Evolutionary conservation across 2,888 invertebrate genomes (phyloP).

Genomic region (Ophion obscuratus): DNA sequence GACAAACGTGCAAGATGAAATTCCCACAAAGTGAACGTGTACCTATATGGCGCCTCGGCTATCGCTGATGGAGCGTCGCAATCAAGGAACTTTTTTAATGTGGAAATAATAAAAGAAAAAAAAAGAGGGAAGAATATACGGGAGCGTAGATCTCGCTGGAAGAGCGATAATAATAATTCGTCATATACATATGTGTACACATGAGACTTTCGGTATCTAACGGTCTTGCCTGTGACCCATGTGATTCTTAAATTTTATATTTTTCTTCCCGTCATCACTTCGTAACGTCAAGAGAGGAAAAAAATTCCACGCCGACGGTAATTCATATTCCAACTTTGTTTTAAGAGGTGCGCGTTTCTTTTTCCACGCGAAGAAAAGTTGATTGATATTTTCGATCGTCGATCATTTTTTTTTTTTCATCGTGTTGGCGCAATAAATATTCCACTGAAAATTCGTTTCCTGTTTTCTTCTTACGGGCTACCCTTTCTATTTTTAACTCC

Average conservation of each 20-base stretch:
- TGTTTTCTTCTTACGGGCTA: too few relatives aligned
- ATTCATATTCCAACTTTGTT: neutral
- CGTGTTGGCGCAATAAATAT: slow-evolving; percentile 1
- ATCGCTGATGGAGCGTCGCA: slow-evolving; percentile 16
- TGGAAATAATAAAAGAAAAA: slow-evolving; percentile 14
- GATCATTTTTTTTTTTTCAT: neutral
- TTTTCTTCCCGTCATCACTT: neutral
- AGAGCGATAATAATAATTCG: neutral
- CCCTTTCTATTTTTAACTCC: too few relatives aligned
- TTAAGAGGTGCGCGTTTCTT: neutral
- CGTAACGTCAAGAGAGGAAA: neutral
- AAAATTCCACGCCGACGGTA: neutral
- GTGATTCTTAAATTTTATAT: neutral
- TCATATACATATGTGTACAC: neutral
- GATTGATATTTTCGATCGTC: neutral
- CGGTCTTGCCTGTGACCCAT: neutral
- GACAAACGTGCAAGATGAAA: slow-evolving; percentile 4
- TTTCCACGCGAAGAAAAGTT: neutral
- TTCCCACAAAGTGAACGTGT: neutral
- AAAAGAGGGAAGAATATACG: neutral
- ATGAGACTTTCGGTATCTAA: neutral
- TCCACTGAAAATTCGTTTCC: neutral
- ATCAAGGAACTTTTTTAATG: neutral
- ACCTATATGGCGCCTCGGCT: slow-evolving; percentile 1
- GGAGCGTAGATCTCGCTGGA: neutral